phyloP scores from a whole-genome alignment of 2,888 invertebrate genomes.

The Nomada fabriciana region DNA sequence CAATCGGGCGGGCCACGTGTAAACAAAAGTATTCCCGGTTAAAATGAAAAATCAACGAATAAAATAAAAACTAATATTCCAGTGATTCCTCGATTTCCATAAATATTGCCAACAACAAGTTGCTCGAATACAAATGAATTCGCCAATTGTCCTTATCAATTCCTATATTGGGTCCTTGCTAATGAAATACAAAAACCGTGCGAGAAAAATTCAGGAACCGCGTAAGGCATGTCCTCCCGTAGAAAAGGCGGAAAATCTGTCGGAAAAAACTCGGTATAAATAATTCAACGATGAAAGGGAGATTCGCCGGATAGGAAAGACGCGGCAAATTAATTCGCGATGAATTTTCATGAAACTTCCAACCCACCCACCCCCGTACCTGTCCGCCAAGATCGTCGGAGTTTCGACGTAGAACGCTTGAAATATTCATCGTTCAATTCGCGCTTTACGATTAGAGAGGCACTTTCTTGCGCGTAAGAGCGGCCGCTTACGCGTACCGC shows the following conservation, averaged over 20 bases:
- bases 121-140: no score
- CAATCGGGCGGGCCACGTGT: no score
- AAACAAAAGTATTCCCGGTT: no score
- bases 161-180: no score
- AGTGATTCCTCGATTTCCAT: no score
- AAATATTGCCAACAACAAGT: no score
- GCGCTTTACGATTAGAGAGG: slow-evolving; percentile 43
- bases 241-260: background rate
- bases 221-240: background rate
- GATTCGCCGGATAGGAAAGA: background rate
- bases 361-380: background rate
- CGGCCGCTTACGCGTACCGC: slow-evolving; percentile 13
- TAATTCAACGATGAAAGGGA: background rate
- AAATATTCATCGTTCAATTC: slow-evolving; percentile 30
- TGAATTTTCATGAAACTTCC: slow-evolving; percentile 45
- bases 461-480: slow-evolving; percentile 58
- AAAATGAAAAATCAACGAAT: no score
- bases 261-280: background rate
- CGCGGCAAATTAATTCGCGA: slow-evolving; percentile 15
- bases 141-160: no score
- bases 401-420: slow-evolving; percentile 15
- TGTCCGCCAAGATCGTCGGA: background rate
- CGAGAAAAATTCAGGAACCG: background rate
- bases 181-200: background rate
- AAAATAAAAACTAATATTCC: no score